phyloP scores from a whole-genome alignment of 1,140 invertebrate genomes.

The Eueides isabella region DNA sequence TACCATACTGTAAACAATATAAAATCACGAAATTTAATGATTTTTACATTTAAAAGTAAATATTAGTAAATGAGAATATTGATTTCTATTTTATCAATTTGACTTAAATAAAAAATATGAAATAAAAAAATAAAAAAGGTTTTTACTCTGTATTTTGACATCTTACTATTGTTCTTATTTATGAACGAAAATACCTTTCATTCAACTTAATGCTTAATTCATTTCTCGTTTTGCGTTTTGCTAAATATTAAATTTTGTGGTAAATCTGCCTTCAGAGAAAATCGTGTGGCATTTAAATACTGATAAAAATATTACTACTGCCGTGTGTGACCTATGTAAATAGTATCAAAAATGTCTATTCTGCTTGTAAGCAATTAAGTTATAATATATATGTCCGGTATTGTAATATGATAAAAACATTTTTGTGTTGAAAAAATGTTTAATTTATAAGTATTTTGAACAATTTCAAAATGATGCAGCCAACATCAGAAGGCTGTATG shows the following conservation, averaged over 20 bases:
- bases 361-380: constrained; percentile 36
- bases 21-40: too few species aligned
- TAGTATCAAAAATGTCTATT: constrained; percentile 3
- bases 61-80: too few species aligned
- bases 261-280: constrained; percentile 2
- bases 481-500: constrained; percentile 74
- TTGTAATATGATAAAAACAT: constrained; percentile 55
- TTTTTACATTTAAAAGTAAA: too few species aligned
- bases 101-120: not conserved
- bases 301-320: not conserved
- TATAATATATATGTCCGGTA: constrained; percentile 47
- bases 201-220: constrained; percentile 47
- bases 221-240: constrained; percentile 53
- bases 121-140: not conserved
- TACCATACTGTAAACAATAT: too few species aligned
- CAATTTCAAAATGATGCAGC: constrained; percentile 73
- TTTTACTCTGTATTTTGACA: constrained; percentile 26
- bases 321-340: not conserved
- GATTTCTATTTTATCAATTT: not conserved
- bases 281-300: not conserved
- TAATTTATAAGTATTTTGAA: constrained; percentile 46
- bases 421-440: constrained; percentile 50
- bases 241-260: constrained; percentile 43
- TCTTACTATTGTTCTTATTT: constrained; percentile 35
- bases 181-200: constrained; percentile 49